These are phyloP conservation scores for Sesia bembeciformis DNA, from an alignment of 2,888 invertebrate species.

Conservation along the genomic window DNA sequence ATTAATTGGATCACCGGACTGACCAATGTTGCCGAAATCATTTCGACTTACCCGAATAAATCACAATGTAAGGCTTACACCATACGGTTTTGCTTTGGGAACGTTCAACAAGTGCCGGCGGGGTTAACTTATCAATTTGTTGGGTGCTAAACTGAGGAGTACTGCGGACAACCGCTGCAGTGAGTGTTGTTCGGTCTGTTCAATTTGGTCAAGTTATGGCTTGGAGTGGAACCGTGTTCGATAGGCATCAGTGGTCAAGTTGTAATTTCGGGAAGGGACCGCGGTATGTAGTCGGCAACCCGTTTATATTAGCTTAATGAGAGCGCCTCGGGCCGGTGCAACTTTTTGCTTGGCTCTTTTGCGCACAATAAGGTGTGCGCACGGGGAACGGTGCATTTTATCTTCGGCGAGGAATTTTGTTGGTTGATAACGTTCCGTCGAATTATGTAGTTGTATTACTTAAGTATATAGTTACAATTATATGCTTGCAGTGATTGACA, in stretches of 20 bases:
- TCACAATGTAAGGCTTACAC: slow-evolving; percentile 12
- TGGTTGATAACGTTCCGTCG: background rate
- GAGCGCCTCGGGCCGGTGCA: slow-evolving; percentile 11
- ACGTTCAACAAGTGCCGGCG: slow-evolving; percentile 33
- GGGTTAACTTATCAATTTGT: slow-evolving; percentile 47
- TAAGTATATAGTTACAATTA: too few relatives aligned
- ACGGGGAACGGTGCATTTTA: background rate
- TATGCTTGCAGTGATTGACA: too few relatives aligned
- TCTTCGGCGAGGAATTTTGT: background rate
- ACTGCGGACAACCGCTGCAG: slow-evolving; percentile 24
- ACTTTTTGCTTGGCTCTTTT: slow-evolving; percentile 16
- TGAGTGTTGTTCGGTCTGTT: slow-evolving; percentile 40
- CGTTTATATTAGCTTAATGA: slow-evolving; percentile 63
- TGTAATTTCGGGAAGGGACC: slow-evolving; percentile 37
- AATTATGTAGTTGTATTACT: background rate
- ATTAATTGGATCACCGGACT: slow-evolving; percentile 63
- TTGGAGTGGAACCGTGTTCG: background rate
- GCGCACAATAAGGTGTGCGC: slow-evolving; percentile 13
- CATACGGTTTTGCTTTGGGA: slow-evolving; percentile 15
- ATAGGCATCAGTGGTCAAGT: slow-evolving; percentile 6
- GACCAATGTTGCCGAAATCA: slow-evolving; percentile 1
- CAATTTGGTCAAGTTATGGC: slow-evolving; percentile 38
- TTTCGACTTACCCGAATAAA: slow-evolving; percentile 28
- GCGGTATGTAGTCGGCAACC: slow-evolving; percentile 32
- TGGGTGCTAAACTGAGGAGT: slow-evolving; percentile 33